Evolutionary conservation across 2,888 invertebrate genomes (phyloP), one percentile per base, ranked within the genome.

Genomic region (Coecobrya sp.): DNA sequence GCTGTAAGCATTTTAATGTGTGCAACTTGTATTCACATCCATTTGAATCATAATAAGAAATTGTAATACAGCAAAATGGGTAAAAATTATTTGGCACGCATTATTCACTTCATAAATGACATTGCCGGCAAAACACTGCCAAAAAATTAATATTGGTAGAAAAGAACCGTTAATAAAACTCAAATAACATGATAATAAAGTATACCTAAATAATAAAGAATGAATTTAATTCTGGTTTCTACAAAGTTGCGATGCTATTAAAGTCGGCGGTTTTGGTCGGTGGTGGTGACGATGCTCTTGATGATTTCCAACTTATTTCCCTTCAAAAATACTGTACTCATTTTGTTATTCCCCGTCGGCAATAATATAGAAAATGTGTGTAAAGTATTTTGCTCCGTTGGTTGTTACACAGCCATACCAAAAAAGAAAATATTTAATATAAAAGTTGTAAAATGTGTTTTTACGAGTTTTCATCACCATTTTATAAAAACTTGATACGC

Each of bases 401-500:
- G n/a, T 70, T n/a, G 42, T n/a, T 36, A 73, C 0, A 19, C 30
- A 42, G 22, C 68, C 68, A 30, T 49, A 25, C 76, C 49, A 52
- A 70, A 19, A 42, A 22, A 76, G 22, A 81, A 30, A 52, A 25
- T 27, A 79, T 81, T 55, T 84, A 84, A 84, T 84, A 62, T 62
- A 22, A 84, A 84, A 84, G 62, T 84, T 52, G 68, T 86, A 86
- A 85, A 81, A 82, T 65, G 25, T 7, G 25, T 42, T 81, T 82
- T 86, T 86, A 70, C 52, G 68, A 86, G 30, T 68, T 86, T 70
- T 86, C 86, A 86, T 86, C 86, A 86, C 70, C 86, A 70, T 49
- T 86, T 49, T 27, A 52, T 86, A 70, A 68, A 45, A 68, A 86
- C 70, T 52, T 30, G 49, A 86, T 70, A 86, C 70, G 86, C 86